These are phyloP conservation scores for Murina feae DNA, from an alignment of 2,113 vertebrate species.

Conservation along the genomic window DNA sequence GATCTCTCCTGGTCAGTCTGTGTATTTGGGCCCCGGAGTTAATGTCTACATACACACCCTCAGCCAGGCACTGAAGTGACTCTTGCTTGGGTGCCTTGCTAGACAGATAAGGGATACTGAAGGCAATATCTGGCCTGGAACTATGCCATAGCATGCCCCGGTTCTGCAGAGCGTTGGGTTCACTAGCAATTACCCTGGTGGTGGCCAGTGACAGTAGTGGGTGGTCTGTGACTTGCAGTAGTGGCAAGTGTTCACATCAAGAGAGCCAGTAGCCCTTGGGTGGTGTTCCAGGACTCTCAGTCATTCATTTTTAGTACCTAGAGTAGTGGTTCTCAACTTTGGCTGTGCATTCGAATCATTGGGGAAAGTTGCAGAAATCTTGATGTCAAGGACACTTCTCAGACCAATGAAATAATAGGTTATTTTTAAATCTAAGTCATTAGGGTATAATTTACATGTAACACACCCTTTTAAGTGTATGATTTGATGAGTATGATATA, in stretches of 20 bases:
- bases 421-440: background rate
- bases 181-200: background rate
- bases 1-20: too few species aligned
- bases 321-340: background rate
- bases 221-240: background rate
- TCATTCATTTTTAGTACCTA: background rate
- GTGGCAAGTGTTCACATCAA: background rate
- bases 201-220: background rate
- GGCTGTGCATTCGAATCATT: background rate
- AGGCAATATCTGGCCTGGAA: background rate
- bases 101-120: background rate
- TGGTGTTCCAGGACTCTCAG: background rate
- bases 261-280: background rate
- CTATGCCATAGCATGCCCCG: background rate
- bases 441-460: background rate
- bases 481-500: background rate
- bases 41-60: fast-evolving
- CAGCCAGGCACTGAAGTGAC: background rate
- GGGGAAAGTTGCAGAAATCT: background rate
- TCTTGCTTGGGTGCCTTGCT: background rate
- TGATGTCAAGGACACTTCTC: background rate
- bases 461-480: background rate
- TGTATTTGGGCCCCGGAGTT: background rate
- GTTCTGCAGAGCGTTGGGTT: too few species aligned
- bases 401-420: background rate